Evolutionary conservation across 2,888 invertebrate species (phyloP), one percentile per base, ranked within the genome.

Genomic region (Megaustenia siamemsis): DNA sequence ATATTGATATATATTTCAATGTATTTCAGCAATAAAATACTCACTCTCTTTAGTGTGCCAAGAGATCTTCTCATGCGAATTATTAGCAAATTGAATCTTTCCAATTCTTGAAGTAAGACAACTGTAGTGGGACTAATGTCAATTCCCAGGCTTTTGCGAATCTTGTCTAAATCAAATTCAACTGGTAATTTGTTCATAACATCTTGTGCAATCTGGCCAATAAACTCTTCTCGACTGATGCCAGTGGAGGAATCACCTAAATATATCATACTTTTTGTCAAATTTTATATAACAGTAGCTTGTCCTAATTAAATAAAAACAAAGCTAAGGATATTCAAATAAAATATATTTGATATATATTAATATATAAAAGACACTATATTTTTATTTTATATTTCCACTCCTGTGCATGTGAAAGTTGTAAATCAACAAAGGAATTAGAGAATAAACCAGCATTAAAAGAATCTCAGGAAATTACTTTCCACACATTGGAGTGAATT

Each of bases 71-170:
- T 95, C 95, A 98, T 97, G 80, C 95, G 95, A 21, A 93, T 92
- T 80, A 97, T 96, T 0, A 98, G 95, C 35, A 95, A 95, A 94
- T 98, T 98, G 94, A 98, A 98, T 86, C 97, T 95, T 91, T 98
- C 97, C 63, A 98, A 94, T 93, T 98, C 94, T 95, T 98, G 98
- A 80, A 98, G 95, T 78, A 98, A 94, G 0, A 98, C 98, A 28
- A 98, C 96, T 0, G 97, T 96, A 0, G 97, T 96, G 1, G 98
- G 98, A 6, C 97, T 96, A 89, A 98, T 96, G 88, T 96, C 96
- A 94, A 96, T 95, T 91, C 97, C 97, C 92, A 96, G 97, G 92
- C 96, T 96, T 93, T 97, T 97, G 88, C 96, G 95, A 49, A 97
- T 96, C 93, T 96, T 96, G 95, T 96, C 96, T 76, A 97, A 95